Base-by-base conservation (phyloP, 1,140 invertebrate species). In the Mamestra configurata region DNA sequence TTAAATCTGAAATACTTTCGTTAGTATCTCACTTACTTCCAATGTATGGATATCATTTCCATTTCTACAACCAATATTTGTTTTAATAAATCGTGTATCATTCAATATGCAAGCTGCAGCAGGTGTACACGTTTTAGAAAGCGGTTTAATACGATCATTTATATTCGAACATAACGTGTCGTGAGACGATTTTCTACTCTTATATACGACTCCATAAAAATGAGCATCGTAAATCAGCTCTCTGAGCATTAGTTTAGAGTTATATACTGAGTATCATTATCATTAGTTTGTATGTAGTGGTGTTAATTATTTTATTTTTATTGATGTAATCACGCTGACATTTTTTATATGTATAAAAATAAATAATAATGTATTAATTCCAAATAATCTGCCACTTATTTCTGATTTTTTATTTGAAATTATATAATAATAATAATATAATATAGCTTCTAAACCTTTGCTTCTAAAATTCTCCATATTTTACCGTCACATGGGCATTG, bases 151-250 rank as follows among this genome's bases (percentile, higher is more conserved):
- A 18, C 15, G 64, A 59, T 49, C 77, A 55, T 82, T 82, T 82
- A 82, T 82, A 82, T 79, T 82, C 81, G 76, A 79, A 75, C 64
- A 72, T 43, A 61, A 79, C 37, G 57, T 55, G 61, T 68, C 57
- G 77, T 64, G 43, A 64, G 57, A 35, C 77, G 68, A 43, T 55
- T 79, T 57, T 77, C 27, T 77, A 77, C 31, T 40, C 13, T 11
- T 64, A 37, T 49, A 77, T 20, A 15, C 6, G 27, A 68, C 46
- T 57, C 66, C 22, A 70, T 49, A 76, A 49, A 61, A 61, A 59
- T 27, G 24, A 37, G 31, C 15, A 70, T 78, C 77, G 64, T 78
- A 78, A 78, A 78, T 78, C 77, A 78, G 40, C 57, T 40, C 55
- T 59, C 6, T 46, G 64, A 13, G 64, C 57, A 59, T 75, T 27